Evolutionary conservation across 23 tunicate species (phyloP).

Genomic region (Halocynthia aurantium): DNA sequence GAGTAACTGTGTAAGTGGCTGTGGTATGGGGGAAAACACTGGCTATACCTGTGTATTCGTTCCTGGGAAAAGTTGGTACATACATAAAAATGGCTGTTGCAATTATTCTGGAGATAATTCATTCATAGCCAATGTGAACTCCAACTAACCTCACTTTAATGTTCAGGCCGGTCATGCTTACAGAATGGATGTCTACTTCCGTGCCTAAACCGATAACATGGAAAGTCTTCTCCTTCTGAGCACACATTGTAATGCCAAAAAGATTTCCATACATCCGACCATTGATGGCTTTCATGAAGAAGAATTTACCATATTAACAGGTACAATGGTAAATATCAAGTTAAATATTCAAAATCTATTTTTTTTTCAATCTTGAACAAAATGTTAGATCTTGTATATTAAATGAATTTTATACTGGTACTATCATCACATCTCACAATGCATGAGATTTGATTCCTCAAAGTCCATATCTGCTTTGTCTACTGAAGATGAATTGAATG

Average conservation of each 20-base stretch:
- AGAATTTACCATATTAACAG: background rate
- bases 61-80: background rate
- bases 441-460: slow-evolving; percentile 36
- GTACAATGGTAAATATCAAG: background rate
- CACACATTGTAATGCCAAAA: slow-evolving; percentile 31
- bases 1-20: slow-evolving; percentile 11
- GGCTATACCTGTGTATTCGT: slow-evolving; percentile 31
- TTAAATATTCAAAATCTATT: background rate
- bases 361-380: background rate
- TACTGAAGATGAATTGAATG: slow-evolving; percentile 14
- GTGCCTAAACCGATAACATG: slow-evolving; percentile 41
- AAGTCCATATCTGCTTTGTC: slow-evolving; percentile 15
- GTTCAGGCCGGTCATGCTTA: slow-evolving; percentile 31
- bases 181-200: slow-evolving; percentile 30
- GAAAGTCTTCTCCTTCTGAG: slow-evolving; percentile 18
- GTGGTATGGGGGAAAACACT: slow-evolving; percentile 39
- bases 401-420: no score
- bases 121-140: background rate
- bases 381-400: no score
- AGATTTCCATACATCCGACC: slow-evolving; percentile 54
- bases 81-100: no score
- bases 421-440: slow-evolving; percentile 4
- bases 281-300: slow-evolving; percentile 17
- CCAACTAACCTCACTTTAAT: slow-evolving; percentile 26
- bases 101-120: no score